Evolutionary conservation across 2,113 vertebrate species (phyloP).

Genomic region (Mixornis gularis): DNA sequence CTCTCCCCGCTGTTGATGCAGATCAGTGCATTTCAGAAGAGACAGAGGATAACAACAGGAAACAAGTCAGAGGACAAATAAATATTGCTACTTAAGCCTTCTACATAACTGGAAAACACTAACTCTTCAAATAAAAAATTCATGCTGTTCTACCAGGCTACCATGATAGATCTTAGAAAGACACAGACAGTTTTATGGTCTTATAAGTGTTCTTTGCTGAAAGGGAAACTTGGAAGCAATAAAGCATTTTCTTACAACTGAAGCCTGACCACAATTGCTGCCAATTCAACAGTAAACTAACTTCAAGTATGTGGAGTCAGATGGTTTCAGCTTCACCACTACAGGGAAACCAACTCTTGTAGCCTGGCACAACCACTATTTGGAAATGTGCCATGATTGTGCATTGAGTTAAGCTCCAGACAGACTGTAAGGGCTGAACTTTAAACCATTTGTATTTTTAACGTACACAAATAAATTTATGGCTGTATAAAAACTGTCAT

Average conservation of each 20-base stretch:
- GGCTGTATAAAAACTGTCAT: constrained; percentile 47
- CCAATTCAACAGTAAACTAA: constrained; percentile 27
- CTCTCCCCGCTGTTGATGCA: background rate
- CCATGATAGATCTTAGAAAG: background rate
- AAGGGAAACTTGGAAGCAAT: constrained; percentile 46
- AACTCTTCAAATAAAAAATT: background rate
- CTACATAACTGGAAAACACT: background rate
- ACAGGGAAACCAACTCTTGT: constrained; percentile 10
- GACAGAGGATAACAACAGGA: background rate
- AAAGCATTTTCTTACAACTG: constrained; percentile 39
- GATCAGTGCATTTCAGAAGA: background rate
- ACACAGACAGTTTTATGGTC: constrained; percentile 17
- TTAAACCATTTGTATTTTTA: constrained; percentile 53
- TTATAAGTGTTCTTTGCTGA: constrained; percentile 6
- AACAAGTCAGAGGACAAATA: background rate
- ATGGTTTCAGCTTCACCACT: constrained; percentile 30
- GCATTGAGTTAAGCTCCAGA: constrained; percentile 50
- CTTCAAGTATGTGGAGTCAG: constrained; percentile 7
- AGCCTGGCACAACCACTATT: constrained; percentile 25
- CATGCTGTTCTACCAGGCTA: background rate
- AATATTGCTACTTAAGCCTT: background rate
- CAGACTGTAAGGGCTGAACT: constrained; percentile 39
- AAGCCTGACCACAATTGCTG: constrained; percentile 11
- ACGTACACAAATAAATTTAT: constrained; percentile 57
- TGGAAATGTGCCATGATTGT: constrained; percentile 41